Evolutionary conservation across 2,888 invertebrate species (phyloP).

Genomic region (Lasioglossum vierecki): DNA sequence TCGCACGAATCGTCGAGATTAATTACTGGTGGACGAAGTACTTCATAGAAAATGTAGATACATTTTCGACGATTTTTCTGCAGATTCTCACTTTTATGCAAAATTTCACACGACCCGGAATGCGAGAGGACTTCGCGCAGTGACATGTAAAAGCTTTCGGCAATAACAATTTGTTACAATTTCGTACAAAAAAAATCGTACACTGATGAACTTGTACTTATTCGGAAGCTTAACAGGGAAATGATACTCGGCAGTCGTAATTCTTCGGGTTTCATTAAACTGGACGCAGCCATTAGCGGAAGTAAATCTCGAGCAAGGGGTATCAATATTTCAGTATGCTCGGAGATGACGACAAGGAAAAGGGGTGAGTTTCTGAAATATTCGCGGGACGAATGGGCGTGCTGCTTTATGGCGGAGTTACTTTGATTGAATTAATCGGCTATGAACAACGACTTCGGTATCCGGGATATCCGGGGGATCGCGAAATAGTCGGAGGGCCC

Average conservation of each 20-base stretch:
- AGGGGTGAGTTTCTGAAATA: not conserved
- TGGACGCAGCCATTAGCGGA: not conserved
- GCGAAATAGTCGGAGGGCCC: not conserved
- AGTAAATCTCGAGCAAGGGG: not conserved
- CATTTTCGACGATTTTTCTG: not conserved
- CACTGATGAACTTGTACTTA: not conserved
- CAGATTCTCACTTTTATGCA: not conserved
- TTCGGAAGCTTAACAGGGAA: not conserved
- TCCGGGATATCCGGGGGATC: not conserved
- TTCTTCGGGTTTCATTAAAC: not conserved
- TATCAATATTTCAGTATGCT: not conserved
- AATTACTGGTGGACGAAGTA: not conserved
- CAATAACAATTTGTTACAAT: not conserved
- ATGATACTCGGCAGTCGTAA: not conserved
- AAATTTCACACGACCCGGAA: not conserved
- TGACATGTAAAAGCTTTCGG: not conserved
- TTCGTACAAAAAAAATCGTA: not conserved
- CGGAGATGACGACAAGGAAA: not conserved
- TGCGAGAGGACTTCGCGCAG: not conserved
- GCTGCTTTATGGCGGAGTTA: conserved; percentile 41
- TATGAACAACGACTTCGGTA: conserved; percentile 18
- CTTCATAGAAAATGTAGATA: not conserved
- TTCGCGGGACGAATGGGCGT: not conserved
- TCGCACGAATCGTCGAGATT: not conserved
- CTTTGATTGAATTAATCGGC: conserved; percentile 58